Percentiles rank a stretch among this genome's conserved stretches.
Evolutionary conservation across 2,888 invertebrate genomes (phyloP).

Genomic region (Metellina segmentata): DNA sequence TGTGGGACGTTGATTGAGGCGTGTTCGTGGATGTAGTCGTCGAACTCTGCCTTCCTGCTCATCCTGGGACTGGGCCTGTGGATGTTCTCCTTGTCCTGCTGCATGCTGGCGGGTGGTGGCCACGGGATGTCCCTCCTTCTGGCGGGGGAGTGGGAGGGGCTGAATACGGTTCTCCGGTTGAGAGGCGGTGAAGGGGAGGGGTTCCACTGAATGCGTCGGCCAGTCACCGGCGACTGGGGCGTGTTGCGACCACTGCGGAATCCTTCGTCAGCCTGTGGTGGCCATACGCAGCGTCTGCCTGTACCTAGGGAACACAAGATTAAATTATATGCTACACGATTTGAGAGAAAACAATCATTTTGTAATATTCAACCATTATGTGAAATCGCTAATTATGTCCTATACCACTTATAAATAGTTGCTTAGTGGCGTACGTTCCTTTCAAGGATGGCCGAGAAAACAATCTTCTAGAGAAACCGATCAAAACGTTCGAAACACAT

Average conservation of each 20-base stretch:
- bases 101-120: slow-evolving; percentile 68
- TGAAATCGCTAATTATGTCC: too few relatives aligned
- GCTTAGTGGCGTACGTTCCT: too few relatives aligned
- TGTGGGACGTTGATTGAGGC: slow-evolving; percentile 77
- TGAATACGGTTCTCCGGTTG: slow-evolving; percentile 24
- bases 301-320: slow-evolving; percentile 46
- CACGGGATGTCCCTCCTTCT: slow-evolving; percentile 73
- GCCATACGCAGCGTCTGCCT: slow-evolving; percentile 72
- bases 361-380: too few relatives aligned
- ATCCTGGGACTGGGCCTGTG: slow-evolving; percentile 43
- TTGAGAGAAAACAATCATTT: too few relatives aligned
- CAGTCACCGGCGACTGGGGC: slow-evolving; percentile 67
- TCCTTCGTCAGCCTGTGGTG: slow-evolving; percentile 60
- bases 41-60: slow-evolving; percentile 63
- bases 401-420: too few relatives aligned
- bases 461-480: neutral
- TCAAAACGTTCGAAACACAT: neutral
- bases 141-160: slow-evolving; percentile 33
- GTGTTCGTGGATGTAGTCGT: slow-evolving; percentile 73
- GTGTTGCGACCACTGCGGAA: slow-evolving; percentile 62
- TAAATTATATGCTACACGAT: neutral
- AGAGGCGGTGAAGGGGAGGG: slow-evolving; percentile 65
- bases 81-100: slow-evolving; percentile 16
- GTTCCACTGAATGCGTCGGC: slow-evolving; percentile 71
- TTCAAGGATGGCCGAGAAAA: neutral